Evolutionary conservation across 2,797 vertebrate genomes (phyloP), one percentile per base, ranked within the genome.

Genomic region (Merluccius polli): DNA sequence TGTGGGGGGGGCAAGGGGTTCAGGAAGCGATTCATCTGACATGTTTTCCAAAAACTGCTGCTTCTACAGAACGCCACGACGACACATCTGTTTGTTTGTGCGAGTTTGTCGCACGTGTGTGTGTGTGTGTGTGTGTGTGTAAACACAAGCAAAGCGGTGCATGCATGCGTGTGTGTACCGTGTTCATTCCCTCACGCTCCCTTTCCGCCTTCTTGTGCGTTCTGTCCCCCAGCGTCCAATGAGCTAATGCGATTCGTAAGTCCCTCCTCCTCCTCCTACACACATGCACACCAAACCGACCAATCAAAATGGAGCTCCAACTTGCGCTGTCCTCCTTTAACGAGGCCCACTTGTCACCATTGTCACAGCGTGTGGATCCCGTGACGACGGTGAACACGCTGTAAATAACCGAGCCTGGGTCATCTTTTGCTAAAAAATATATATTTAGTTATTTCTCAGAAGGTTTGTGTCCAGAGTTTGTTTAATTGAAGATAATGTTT

Each of bases 11-110:
- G 76, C 41, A 21, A 83, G 73, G 72, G 27, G 21, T 70, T 78
- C 5, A 16, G 69, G 52, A 83, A 81, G 78, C 77, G 74, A 73
- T 84, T 89, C 73, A 81, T 86, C 76, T 77, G 78, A 79, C 74
- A 76, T 82, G 72, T 83, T 85, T 85, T 76, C 74, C 76, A 72
- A 88, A 90, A 91, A 81, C 52, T 81, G 84, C 82, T 87, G 86
- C 75, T 81, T 81, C 83, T 71, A 85, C 82, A 89, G 86, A 92
- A 89, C 4, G 31, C 59, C 29, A n/a, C 36, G 63, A 80, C 67
- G 76, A 87, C 78, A 75, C 38, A 77, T 80, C 76, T 80, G 74
- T 79, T 79, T 63, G 36, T 76, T 65, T 85, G 29, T 75, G 75
- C 76, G 74, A 78, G 41, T 18, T 13, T 16, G 41, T 44, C n/a